A percentile compares a stretch with the other conserved stretches of the same genome.
These are phyloP conservation scores for Sebastes jordani DNA, from an alignment of 2,797 vertebrate species.

Conservation along the genomic window DNA sequence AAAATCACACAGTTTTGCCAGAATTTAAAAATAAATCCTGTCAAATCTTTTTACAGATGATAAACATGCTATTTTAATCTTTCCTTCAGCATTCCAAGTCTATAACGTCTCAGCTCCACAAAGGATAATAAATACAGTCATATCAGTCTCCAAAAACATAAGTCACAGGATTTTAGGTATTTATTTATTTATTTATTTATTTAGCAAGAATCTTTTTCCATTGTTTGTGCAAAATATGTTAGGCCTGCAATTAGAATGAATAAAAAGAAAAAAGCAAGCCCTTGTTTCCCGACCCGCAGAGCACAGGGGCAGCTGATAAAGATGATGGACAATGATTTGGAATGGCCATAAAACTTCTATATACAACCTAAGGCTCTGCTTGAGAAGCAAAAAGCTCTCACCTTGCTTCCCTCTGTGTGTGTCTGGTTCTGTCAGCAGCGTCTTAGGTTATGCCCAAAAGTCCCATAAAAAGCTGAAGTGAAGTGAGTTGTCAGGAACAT, in stretches of 20 bases:
- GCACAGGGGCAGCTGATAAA: neutral
- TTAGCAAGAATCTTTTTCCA: neutral
- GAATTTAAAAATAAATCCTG: neutral
- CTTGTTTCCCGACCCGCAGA: neutral
- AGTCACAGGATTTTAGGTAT: neutral
- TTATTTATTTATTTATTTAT: neutral
- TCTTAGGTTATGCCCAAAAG: neutral
- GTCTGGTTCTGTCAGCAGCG: neutral
- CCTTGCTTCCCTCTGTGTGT: neutral
- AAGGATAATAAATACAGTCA: neutral
- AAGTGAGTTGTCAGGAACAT: neutral
- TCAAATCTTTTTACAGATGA: neutral
- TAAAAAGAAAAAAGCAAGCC: neutral
- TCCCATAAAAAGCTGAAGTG: neutral
- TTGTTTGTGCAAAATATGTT: neutral
- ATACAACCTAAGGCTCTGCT: neutral
- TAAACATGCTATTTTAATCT: neutral
- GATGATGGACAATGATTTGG: slow-evolving; percentile 1
- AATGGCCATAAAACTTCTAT: neutral
- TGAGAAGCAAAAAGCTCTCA: slow-evolving; percentile 1
- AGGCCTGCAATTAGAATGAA: neutral
- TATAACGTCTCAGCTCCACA: neutral
- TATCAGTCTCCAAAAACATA: neutral
- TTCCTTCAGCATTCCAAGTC: neutral
- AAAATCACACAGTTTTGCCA: neutral